Evolutionary conservation across 2,113 vertebrate species (phyloP).

Genomic region (Psammodynastes pulverulentus): DNA sequence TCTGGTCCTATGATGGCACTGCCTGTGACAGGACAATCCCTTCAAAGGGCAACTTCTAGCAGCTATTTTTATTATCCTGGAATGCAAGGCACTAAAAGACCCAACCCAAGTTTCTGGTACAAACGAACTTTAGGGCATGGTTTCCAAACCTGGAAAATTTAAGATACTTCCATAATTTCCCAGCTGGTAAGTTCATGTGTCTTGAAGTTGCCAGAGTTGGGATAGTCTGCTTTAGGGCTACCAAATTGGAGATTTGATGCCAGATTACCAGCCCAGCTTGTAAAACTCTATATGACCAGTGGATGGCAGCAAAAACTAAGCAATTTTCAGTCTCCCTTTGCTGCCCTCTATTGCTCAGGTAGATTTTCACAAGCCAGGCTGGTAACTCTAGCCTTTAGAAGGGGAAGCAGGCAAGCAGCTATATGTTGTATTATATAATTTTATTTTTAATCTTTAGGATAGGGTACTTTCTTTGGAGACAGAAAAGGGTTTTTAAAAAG

Average conservation of each 20-base stretch:
- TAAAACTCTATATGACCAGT: not conserved
- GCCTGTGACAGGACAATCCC: not conserved
- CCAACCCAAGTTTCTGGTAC: not conserved
- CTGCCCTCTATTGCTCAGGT: not conserved
- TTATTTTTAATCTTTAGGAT: not conserved
- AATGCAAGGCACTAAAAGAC: not conserved
- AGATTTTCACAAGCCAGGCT: not conserved
- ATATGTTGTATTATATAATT: not conserved
- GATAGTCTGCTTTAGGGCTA: not conserved
- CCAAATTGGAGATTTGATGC: not conserved
- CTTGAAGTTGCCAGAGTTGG: not conserved
- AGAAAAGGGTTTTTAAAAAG: not conserved
- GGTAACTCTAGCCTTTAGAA: not conserved
- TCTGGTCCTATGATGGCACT: not conserved
- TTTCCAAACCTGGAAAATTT: not conserved
- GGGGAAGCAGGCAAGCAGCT: not conserved
- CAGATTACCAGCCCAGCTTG: not conserved
- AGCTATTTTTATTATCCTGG: not conserved
- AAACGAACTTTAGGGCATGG: not conserved
- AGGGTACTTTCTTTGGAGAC: not conserved
- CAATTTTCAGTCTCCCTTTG: not conserved
- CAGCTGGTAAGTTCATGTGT: not conserved
- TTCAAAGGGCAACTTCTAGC: not conserved
- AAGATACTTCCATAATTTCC: not conserved
- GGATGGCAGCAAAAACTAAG: not conserved